Conservation (phyloP, 2,113 vertebrate species). For the Anas platyrhynchos region DNA sequence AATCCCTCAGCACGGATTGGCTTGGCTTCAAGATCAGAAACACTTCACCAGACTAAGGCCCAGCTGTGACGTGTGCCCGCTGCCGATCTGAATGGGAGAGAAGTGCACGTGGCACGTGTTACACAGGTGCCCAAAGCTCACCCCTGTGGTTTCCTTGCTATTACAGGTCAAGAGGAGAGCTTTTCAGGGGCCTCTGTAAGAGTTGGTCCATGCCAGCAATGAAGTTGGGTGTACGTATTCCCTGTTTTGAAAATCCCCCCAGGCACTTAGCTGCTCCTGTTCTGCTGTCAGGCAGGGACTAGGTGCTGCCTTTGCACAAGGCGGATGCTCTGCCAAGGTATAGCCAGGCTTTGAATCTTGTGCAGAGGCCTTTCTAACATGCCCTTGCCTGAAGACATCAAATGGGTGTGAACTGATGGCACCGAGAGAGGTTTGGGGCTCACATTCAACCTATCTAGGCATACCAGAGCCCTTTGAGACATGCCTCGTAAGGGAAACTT, state of each 20-base stretch:
- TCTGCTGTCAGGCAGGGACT: not conserved
- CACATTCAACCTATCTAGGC: not conserved
- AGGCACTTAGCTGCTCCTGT: not conserved
- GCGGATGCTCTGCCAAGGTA: not conserved
- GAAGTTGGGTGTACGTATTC: not conserved
- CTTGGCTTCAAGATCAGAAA: not conserved
- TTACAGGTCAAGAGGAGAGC: not conserved
- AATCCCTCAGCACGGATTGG: not conserved
- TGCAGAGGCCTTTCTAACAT: not conserved
- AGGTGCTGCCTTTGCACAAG: not conserved
- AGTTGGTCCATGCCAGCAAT: not conserved
- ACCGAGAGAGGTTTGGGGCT: not conserved
- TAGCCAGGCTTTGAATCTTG: not conserved
- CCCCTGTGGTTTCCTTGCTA: not conserved
- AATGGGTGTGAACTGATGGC: not conserved
- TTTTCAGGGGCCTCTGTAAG: not conserved
- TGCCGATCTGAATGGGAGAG: not conserved
- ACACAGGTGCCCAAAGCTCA: not conserved
- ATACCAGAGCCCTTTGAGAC: not conserved
- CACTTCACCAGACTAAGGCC: not conserved
- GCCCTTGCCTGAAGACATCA: not conserved
- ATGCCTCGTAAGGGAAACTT: not conserved
- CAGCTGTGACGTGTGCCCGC: accelerated
- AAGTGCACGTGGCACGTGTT: not conserved
- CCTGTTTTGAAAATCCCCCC: not conserved